Evolutionary conservation across 2,113 vertebrate species (phyloP).

Genomic region (Oxyura jamaicensis): DNA sequence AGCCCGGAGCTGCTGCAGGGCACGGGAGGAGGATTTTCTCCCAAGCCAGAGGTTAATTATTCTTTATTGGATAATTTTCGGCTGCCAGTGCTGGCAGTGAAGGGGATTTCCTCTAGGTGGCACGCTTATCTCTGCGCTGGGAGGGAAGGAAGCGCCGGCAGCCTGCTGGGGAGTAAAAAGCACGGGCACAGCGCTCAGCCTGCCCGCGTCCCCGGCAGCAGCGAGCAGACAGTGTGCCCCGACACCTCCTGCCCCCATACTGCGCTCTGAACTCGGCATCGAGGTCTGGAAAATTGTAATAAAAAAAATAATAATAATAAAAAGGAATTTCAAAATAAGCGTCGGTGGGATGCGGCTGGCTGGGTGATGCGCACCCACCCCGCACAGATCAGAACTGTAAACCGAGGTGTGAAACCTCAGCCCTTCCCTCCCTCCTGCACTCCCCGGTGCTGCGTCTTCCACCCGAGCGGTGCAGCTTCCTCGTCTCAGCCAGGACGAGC

Average conservation of each 20-base stretch:
- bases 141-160: conserved; percentile 7
- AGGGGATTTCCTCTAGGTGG: conserved; percentile 71
- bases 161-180: neutral
- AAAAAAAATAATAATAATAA: neutral
- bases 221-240: neutral
- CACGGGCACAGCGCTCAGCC: neutral
- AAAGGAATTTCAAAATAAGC: neutral
- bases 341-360: neutral
- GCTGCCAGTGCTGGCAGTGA: conserved; percentile 49
- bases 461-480: neutral
- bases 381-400: neutral
- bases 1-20: neutral
- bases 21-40: conserved; percentile 44
- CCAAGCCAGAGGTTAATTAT: conserved; percentile 61
- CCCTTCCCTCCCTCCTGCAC: neutral
- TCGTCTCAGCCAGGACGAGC: neutral
- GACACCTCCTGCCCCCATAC: neutral
- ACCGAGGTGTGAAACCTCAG: neutral
- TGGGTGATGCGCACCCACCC: neutral
- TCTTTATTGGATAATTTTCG: conserved; percentile 66
- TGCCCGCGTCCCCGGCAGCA: neutral
- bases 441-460: neutral
- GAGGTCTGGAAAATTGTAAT: neutral
- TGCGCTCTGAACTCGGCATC: neutral
- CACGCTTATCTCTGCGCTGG: conserved; percentile 55